Percentiles rank a stretch among this genome's conserved stretches.
Evolutionary conservation across 2,888 invertebrate species (phyloP).

Genomic region (Ctenicera cuprea): DNA sequence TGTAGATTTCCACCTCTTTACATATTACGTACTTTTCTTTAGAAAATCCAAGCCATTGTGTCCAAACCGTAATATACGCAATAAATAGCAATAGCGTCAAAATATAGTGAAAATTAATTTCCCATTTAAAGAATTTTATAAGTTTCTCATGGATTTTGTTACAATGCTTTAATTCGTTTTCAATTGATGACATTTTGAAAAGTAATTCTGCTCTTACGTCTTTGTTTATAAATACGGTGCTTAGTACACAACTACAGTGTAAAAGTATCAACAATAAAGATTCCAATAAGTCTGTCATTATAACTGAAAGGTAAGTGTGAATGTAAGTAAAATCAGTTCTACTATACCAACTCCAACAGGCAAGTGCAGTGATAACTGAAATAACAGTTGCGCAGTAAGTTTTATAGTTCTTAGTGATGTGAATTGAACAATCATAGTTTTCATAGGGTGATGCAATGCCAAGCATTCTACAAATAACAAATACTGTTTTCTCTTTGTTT

Average conservation of each 20-base stretch:
- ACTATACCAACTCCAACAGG: neutral
- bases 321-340: neutral
- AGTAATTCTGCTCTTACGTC: neutral
- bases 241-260: neutral
- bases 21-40: neutral
- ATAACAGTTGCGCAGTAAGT: neutral
- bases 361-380: neutral
- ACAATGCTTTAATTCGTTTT: neutral
- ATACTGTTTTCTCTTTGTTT: too few species aligned
- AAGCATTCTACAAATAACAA: too few species aligned
- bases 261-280: conserved; percentile 4
- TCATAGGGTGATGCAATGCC: too few species aligned
- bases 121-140: neutral
- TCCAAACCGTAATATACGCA: neutral
- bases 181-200: neutral
- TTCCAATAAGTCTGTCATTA: conserved; percentile 9
- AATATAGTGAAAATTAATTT: neutral
- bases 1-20: neutral
- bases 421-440: neutral
- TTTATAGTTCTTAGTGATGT: neutral
- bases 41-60: neutral
- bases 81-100: neutral
- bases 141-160: neutral
- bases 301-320: neutral
- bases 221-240: neutral